phyloP scores from a whole-genome alignment of 2,113 vertebrate genomes.

The Archilochus colubris region DNA sequence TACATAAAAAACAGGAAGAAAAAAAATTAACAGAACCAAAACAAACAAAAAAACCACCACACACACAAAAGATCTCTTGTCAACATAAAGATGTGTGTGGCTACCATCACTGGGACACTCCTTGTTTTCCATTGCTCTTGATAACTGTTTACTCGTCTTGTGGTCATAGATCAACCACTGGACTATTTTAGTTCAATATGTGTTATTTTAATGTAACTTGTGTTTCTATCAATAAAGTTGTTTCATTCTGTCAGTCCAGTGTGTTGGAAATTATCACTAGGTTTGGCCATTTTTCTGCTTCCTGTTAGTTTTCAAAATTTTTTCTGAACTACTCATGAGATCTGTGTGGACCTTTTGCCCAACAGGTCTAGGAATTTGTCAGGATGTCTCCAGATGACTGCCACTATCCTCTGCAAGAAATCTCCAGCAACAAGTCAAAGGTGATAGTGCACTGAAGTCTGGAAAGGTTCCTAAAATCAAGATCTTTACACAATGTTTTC shows the following conservation, averaged over 20 bases:
- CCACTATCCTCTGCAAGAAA: not conserved
- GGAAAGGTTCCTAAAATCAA: not conserved
- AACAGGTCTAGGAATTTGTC: not conserved
- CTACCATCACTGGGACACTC: not conserved
- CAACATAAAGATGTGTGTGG: not conserved
- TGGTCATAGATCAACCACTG: not conserved
- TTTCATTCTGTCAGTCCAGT: not conserved
- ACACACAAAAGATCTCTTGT: not conserved
- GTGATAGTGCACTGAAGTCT: not conserved
- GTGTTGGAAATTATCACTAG: not conserved
- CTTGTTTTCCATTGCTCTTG: not conserved
- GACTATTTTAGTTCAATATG: not conserved
- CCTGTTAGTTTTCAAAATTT: not conserved
- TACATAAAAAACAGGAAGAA: not conserved
- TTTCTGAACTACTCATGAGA: not conserved
- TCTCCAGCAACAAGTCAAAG: not conserved
- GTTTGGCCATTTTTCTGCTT: not conserved
- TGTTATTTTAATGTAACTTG: not conserved
- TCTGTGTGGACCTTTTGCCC: accelerated
- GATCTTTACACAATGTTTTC: not conserved
- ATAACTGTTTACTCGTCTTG: not conserved
- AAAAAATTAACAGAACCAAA: not conserved
- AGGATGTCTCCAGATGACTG: not conserved
- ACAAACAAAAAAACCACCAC: not conserved
- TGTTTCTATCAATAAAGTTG: not conserved